A percentile compares a stretch with the other conserved stretches of the same genome.
These are phyloP conservation scores for Bufo gargarizans DNA, from an alignment of 2,113 vertebrate species.

Conservation along the genomic window DNA sequence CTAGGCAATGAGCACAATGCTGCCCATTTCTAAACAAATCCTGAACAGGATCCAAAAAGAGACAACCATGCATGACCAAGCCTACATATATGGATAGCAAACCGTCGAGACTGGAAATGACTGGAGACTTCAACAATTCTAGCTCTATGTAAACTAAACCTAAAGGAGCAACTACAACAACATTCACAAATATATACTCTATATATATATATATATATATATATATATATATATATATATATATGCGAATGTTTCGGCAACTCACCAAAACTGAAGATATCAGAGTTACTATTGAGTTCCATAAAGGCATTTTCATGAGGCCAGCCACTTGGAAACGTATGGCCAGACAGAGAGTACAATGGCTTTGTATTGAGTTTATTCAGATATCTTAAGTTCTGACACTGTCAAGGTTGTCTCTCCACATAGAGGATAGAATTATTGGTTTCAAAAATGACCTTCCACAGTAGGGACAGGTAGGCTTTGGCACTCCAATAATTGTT, in stretches of 20 bases:
- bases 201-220: too few relatives aligned
- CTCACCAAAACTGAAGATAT: background rate
- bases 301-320: background rate
- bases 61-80: slow-evolving; percentile 78
- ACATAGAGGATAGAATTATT: background rate
- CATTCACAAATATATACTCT: slow-evolving; percentile 7
- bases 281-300: background rate
- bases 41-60: slow-evolving; percentile 67
- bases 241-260: background rate
- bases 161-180: slow-evolving; percentile 4
- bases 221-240: too few relatives aligned
- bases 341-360: background rate
- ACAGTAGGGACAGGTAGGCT: slow-evolving; percentile 18
- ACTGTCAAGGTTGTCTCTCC: background rate
- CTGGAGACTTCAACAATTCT: slow-evolving; percentile 72
- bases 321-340: background rate
- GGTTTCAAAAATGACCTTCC: background rate
- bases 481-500: slow-evolving; percentile 40
- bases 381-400: slow-evolving; percentile 15
- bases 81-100: slow-evolving; percentile 72
- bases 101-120: slow-evolving; percentile 70
- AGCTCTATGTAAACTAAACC: slow-evolving; percentile 55
- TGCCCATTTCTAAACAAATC: slow-evolving; percentile 74
- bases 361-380: background rate
- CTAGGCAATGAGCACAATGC: slow-evolving; percentile 73